Percentiles rank a stretch among this genome's conserved stretches.
Conservation (phyloP, 2,113 vertebrate species). For the Xiphophorus maculatus region DNA sequence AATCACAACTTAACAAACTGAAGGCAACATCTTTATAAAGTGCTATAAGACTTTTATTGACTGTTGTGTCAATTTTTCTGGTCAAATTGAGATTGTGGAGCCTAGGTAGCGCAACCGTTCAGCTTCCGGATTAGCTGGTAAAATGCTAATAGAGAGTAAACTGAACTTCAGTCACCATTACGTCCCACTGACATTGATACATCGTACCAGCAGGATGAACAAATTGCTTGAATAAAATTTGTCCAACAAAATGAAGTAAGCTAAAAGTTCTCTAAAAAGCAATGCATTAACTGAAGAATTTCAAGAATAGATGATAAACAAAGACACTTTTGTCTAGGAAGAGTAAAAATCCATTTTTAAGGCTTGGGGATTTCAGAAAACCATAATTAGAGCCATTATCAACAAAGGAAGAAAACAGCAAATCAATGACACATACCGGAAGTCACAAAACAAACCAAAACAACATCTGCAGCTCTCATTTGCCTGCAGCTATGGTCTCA, state of each 20-base stretch:
- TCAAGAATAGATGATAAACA: neutral
- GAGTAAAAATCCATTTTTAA: neutral
- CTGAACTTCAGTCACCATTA: neutral
- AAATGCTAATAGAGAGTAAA: neutral
- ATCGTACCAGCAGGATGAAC: too few species aligned
- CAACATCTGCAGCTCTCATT: neutral
- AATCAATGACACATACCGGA: neutral
- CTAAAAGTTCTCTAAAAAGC: neutral
- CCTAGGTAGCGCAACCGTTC: too few species aligned
- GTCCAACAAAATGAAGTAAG: neutral
- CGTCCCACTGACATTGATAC: too few species aligned
- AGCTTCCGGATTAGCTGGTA: too few species aligned
- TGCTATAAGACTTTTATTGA: too few species aligned
- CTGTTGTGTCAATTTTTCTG: too few species aligned
- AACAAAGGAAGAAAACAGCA: neutral
- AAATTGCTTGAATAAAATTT: too few species aligned
- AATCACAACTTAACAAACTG: too few species aligned
- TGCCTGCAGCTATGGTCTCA: neutral
- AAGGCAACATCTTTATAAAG: too few species aligned
- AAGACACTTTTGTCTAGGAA: neutral
- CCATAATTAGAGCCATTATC: neutral
- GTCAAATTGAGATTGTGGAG: too few species aligned
- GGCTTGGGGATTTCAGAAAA: neutral
- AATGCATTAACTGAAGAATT: neutral
- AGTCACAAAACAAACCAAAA: neutral